A percentile compares a stretch with the other conserved stretches of the same genome.
These are phyloP conservation scores for Zhengitettix transpicula DNA, from an alignment of 2,888 invertebrate species.

Conservation along the genomic window DNA sequence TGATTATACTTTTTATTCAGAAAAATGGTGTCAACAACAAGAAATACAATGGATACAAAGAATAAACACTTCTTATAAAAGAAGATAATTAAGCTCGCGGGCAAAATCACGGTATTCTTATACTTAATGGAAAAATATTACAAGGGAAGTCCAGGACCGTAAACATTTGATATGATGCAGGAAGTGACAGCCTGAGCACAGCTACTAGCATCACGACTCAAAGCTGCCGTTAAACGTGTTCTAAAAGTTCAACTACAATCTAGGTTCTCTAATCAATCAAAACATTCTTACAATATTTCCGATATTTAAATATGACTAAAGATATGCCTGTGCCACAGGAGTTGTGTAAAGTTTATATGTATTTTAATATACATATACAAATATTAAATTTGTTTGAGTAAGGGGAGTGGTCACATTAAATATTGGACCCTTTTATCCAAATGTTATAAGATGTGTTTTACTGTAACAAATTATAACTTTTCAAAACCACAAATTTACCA, in stretches of 20 bases:
- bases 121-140: background rate
- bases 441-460: no score
- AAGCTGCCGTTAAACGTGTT: constrained; percentile 5
- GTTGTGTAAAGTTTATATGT: background rate
- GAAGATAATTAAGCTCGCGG: constrained; percentile 1
- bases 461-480: no score
- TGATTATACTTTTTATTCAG: no score
- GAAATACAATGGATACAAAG: no score
- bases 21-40: no score
- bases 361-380: no score
- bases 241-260: constrained; percentile 4
- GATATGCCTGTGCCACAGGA: constrained; percentile 6
- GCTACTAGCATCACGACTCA: constrained; percentile 3
- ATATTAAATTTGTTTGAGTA: background rate
- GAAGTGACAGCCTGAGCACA: constrained; percentile 4
- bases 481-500: no score
- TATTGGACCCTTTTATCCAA: background rate
- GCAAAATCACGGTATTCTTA: background rate
- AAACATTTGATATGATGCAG: constrained; percentile 6
- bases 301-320: constrained; percentile 2
- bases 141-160: background rate
- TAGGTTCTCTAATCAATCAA: constrained; percentile 4
- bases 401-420: background rate
- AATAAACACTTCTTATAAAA: constrained; percentile 2
- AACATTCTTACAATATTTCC: constrained; percentile 1